Evolutionary conservation across 2,888 invertebrate species (phyloP), one percentile per base, ranked within the genome.

Genomic region (Pachycephus smyrnensis): DNA sequence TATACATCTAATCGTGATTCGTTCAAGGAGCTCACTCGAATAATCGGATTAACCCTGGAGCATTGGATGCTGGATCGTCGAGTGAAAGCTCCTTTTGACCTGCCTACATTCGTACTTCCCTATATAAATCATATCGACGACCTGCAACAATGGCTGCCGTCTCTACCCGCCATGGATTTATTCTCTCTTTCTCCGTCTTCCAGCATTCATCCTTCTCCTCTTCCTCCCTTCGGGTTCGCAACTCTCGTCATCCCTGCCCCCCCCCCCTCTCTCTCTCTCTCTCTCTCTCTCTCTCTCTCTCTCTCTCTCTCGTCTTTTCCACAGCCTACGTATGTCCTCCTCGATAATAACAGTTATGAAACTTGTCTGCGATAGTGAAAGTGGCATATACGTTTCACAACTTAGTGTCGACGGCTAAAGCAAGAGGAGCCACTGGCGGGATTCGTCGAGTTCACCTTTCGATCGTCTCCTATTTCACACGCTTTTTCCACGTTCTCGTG

Each of bases 281-380:
- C 75, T 31, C 35, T 69, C 77, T 78, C 76, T 76, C 40, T 73
- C n/a, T 40, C 40, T 68, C 35, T 31, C 35, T 71, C 75, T 75
- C 73, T 68, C 73, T 55, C 76, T 75, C 73, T 68, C 74, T 71
- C 30, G 75, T 78, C 77, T 78, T 78, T 75, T 36, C 79, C 32
- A 71, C 73, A 55, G 69, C 79, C 55, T 88, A 90, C 88, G 88
- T 88, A 87, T 88, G 90, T 87, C 91, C 91, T 89, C 91, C n/a
- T n/a, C n/a, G 89, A 91, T 91, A 91, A 90, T 90, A 91, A 91
- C 90, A 88, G 90, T 91, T 91, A 91, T 91, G 90, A 91, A 91
- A 91, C 89, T 88, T 89, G 89, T 86, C 89, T 89, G 88, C 90
- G 91, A 90, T 90, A 91, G 91, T 91, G 91, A 91, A 91, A 91